phyloP scores from a whole-genome alignment of 2,888 invertebrate genomes.

The Leptarthrus brevirostris region DNA sequence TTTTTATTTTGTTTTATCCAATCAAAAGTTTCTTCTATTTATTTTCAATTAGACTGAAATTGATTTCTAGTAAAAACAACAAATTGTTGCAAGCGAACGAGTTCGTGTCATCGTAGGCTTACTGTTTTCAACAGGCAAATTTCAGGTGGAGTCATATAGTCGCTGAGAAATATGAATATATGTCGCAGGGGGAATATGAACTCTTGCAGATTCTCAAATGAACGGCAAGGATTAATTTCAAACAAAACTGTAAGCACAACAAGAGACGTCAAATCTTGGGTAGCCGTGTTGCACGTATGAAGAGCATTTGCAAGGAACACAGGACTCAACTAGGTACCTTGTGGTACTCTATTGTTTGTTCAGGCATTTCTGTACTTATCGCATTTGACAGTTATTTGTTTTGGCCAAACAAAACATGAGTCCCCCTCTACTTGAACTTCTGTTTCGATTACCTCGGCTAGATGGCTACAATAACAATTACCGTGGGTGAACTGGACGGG shows the following conservation, averaged over 20 bases:
- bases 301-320: not conserved
- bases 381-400: slow-evolving; percentile 49
- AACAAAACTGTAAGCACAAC: slow-evolving; percentile 19
- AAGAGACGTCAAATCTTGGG: not conserved
- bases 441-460: slow-evolving; percentile 16
- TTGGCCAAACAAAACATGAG: slow-evolving; percentile 32
- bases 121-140: not conserved
- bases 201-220: not conserved
- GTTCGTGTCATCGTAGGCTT: not conserved
- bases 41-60: slow-evolving; percentile 46
- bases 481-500: not conserved
- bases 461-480: slow-evolving; percentile 31
- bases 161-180: not conserved
- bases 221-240: slow-evolving; percentile 1
- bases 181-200: not conserved
- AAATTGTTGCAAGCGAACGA: slow-evolving; percentile 32
- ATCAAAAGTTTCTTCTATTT: slow-evolving; percentile 38
- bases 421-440: not conserved
- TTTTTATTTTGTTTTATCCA: slow-evolving; percentile 28
- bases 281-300: not conserved
- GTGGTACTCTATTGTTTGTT: not conserved
- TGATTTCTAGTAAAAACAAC: slow-evolving; percentile 35
- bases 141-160: not conserved
- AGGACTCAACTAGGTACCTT: slow-evolving; percentile 22
- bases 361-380: slow-evolving; percentile 24